phyloP scores from a whole-genome alignment of 2,113 vertebrate genomes.

The Loxodonta africana region DNA sequence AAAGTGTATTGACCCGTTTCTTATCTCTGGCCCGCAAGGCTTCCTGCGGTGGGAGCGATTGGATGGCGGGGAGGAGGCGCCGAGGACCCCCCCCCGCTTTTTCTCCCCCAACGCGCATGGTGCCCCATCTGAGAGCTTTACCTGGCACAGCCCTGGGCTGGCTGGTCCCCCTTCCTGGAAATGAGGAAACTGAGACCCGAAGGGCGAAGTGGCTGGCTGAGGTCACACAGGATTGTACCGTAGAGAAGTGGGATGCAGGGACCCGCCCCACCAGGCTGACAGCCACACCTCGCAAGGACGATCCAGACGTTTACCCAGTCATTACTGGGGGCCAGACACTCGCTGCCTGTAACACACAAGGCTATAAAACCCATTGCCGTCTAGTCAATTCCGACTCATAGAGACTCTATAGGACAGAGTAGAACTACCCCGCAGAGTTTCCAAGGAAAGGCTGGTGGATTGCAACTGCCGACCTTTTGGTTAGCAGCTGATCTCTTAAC shows the following conservation, averaged over 20 bases:
- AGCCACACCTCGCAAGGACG: neutral
- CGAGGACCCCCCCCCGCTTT: neutral
- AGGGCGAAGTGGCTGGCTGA: neutral
- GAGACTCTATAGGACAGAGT: too few relatives aligned
- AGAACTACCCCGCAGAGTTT: too few relatives aligned
- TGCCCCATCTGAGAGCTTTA: accelerated
- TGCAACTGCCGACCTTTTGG: too few relatives aligned
- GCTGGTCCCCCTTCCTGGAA: neutral
- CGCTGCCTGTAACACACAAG: neutral
- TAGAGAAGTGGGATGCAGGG: neutral
- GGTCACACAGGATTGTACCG: neutral
- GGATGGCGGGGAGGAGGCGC: accelerated
- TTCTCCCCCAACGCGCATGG: neutral
- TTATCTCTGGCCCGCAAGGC: constrained; percentile 87
- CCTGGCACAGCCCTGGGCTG: neutral
- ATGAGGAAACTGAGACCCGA: neutral
- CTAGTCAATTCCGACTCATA: too few relatives aligned
- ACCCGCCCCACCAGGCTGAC: neutral
- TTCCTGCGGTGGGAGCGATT: constrained; percentile 48
- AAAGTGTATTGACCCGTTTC: constrained; percentile 90
- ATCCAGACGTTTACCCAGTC: accelerated
- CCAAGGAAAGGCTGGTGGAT: too few relatives aligned
- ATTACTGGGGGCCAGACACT: neutral
- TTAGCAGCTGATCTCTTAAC: too few relatives aligned
- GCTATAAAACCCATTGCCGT: too few relatives aligned